These are phyloP conservation scores for Sesia bembeciformis DNA, from an alignment of 2,888 invertebrate genomes.

Conservation along the genomic window DNA sequence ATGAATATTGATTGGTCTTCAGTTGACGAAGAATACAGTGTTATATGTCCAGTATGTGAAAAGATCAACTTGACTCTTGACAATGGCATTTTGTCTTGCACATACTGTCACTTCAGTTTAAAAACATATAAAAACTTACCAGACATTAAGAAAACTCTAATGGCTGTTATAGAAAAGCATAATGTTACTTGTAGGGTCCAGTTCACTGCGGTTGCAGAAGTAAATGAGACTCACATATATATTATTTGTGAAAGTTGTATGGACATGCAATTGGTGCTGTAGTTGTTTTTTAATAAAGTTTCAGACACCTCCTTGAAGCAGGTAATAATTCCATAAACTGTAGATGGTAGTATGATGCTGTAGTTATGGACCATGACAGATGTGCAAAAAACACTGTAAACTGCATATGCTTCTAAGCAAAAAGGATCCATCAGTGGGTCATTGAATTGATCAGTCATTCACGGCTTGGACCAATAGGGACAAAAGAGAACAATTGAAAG, in stretches of 20 bases:
- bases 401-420: no score
- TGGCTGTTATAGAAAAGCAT: slow-evolving; percentile 40
- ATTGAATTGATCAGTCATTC: no score
- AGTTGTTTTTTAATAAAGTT: background rate
- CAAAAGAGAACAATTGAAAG: no score
- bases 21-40: slow-evolving; percentile 41
- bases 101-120: slow-evolving; percentile 43
- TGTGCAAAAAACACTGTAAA: no score
- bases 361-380: no score
- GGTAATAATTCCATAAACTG: no score
- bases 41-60: slow-evolving; percentile 72
- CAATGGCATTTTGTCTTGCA: slow-evolving; percentile 28
- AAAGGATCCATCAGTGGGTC: no score
- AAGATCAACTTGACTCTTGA: slow-evolving; percentile 36
- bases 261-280: slow-evolving; percentile 32
- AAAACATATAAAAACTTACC: slow-evolving; percentile 29
- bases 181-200: slow-evolving; percentile 31
- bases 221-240: slow-evolving; percentile 45
- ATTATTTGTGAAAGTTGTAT: slow-evolving; percentile 49
- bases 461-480: no score
- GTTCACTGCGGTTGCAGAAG: slow-evolving; percentile 40
- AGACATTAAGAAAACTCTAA: slow-evolving; percentile 38
- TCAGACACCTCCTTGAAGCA: no score
- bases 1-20: slow-evolving; percentile 49
- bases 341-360: no score